A percentile compares a stretch with the other conserved stretches of the same genome.
Conservation (phyloP, 2,113 vertebrate genomes). For the Sander vitreus region DNA sequence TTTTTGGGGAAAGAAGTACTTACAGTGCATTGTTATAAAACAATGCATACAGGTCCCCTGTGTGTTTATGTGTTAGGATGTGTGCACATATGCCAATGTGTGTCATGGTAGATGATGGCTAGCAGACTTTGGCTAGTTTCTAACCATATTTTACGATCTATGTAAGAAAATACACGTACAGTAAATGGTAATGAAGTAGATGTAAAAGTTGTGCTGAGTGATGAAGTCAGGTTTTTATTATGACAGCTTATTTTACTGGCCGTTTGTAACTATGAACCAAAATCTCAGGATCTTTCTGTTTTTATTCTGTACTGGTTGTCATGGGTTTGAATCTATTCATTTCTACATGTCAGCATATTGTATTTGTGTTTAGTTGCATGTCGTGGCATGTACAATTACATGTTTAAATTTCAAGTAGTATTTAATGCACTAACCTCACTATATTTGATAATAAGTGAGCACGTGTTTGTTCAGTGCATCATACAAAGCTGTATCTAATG, state of each 20-base stretch:
- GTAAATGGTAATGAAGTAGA: neutral
- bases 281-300: neutral
- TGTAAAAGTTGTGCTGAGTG: neutral
- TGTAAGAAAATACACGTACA: neutral
- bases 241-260: neutral
- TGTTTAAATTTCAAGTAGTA: neutral
- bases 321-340: neutral
- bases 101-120: neutral
- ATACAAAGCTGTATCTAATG: neutral
- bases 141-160: neutral
- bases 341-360: neutral
- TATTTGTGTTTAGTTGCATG: neutral
- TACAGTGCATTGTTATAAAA: neutral
- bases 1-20: neutral
- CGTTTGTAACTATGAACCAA: neutral
- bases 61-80: neutral
- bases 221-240: neutral
- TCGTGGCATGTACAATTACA: neutral
- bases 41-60: neutral
- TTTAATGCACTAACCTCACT: neutral
- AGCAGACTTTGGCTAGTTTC: neutral
- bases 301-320: neutral
- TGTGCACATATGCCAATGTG: neutral
- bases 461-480: slow-evolving; percentile 4
- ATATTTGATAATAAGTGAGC: neutral